A percentile compares a stretch with the other conserved stretches of the same genome.
phyloP scores from a whole-genome alignment of 2,888 invertebrate genomes.

The Silvanus unidentatus region DNA sequence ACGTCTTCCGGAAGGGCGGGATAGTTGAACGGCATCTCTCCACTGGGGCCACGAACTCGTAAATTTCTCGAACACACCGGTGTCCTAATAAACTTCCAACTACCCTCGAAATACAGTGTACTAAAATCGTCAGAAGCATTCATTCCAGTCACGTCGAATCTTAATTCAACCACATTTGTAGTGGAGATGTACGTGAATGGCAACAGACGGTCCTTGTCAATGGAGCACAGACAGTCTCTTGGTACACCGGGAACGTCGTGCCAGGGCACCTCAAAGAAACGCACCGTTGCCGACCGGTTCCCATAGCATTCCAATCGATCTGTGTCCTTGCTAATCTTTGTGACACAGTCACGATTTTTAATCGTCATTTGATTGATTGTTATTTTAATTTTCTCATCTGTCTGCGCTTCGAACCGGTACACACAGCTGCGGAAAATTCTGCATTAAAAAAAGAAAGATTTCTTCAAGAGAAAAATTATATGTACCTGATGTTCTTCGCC shows the following conservation, averaged over 20 bases:
- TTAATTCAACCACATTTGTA: slow-evolving; percentile 70
- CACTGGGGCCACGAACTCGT: slow-evolving; percentile 68
- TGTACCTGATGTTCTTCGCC: slow-evolving; percentile 69
- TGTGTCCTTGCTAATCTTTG: slow-evolving; percentile 58
- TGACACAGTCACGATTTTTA: slow-evolving; percentile 50
- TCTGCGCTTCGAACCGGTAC: slow-evolving; percentile 81
- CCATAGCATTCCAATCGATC: slow-evolving; percentile 67
- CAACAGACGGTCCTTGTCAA: slow-evolving; percentile 43
- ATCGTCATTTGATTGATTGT: slow-evolving; percentile 66
- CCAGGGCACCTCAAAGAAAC: slow-evolving; percentile 75
- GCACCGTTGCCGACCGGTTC: slow-evolving; percentile 62
- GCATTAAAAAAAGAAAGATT: not conserved
- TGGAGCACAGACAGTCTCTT: slow-evolving; percentile 75
- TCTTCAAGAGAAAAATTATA: not conserved
- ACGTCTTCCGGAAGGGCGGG: slow-evolving; percentile 38
- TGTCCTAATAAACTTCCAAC: slow-evolving; percentile 72
- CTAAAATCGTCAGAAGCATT: slow-evolving; percentile 79
- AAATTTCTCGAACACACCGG: slow-evolving; percentile 64
- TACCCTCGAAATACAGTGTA: slow-evolving; percentile 76
- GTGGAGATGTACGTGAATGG: slow-evolving; percentile 74
- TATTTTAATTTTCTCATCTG: slow-evolving; percentile 73
- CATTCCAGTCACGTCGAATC: slow-evolving; percentile 79
- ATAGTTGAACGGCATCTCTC: slow-evolving; percentile 60
- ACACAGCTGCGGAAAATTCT: slow-evolving; percentile 59
- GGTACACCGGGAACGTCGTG: slow-evolving; percentile 63